Evolutionary conservation across 1,140 invertebrate genomes (phyloP), one percentile per base, ranked within the genome.

Genomic region (Globodera rostochiensis): DNA sequence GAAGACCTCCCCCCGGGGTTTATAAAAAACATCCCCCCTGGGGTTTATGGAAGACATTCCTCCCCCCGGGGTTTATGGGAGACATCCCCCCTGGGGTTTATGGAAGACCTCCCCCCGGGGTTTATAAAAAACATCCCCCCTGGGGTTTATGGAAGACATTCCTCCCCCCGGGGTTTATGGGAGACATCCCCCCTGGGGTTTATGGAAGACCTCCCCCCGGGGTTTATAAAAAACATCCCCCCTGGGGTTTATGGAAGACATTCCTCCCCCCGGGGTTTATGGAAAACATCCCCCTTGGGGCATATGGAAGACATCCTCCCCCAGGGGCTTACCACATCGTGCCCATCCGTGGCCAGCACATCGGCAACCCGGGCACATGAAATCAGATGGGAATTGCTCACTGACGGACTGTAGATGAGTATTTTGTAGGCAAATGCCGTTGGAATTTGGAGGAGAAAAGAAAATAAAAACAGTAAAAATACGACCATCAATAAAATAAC

Each of bases 371-470:
- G 83, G 45, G 74, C 83, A 49, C 79, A 47, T 15, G 69, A 73
- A 50, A 84, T 84, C 83, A 83, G 66, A 69, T 83, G 82, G 47
- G 76, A 81, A 9, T n/a, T n/a, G 53, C 74, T 83, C 4, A 83
- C 84, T n/a, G 82, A 84, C 67, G 82, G 77, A 70, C 66, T 73
- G 53, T 47, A 83, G 21, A 83, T 78, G 21, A 83, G 67, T 15
- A 83, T 84, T 73, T 85, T 83, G 53, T 82, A 82, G n/a, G 36
- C 25, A 64, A 19, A 4, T 64, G 19, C 6, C 13, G 57, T n/a
- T 19, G 57, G 57, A 64, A 64, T 64, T 19, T 53, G 53, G 15
- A 64, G 19, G 13, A 19, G 15, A 64, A 5, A 19, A 19, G 15
- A 6, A 64, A 64, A 19, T 64, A 19, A 64, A 64, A 64, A 19